Evolutionary conservation across 2,113 vertebrate species (phyloP), one percentile per base, ranked within the genome.

Genomic region (Sprattus sprattus): DNA sequence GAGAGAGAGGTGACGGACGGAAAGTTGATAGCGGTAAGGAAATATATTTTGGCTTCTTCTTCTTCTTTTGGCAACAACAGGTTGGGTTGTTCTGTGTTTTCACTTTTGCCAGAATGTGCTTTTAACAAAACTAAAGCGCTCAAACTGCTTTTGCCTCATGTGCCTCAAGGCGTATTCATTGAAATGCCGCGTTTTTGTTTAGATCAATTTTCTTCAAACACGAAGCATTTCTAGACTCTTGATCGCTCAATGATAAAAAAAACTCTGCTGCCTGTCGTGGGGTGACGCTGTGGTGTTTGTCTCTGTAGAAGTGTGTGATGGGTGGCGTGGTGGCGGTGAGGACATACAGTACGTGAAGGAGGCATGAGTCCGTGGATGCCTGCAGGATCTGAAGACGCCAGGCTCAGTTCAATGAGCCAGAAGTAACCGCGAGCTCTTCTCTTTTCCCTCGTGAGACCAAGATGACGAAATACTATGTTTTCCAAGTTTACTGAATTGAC

Each of bases 21-120:
- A 3, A 98, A 98, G 84, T 88, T 99, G 86, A 92, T 99, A 92
- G 94, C 97, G 95, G 98, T 99, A 89, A 95, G 97, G 80, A 81
- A 13, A 22, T 10, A 2, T 28, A 20, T 54, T 11, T 16, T 28
- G 15, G 25, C 45, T 47, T 15, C 46, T 11, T 50, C 18, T 4
- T 45, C 13, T 49, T 44, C 25, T 54, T 11, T 16, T 28, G 15
- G n/a, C 45, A 32, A 15, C 22, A 1, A 64, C 6, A 64, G 3
- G 2, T n/a, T 22, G 22, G 11, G 11, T 49, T 10, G 9, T 32
- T 22, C n/a, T 83, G 8, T 25, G 32, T 60, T 44, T 20, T 57
- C 16, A 18, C 20, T 75, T 60, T 6, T n/a, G 20, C 5, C 22
- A 64, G 22, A 22, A 64, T 64, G 22, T 0, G 22, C 57, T 25